Evolutionary conservation across 2,888 invertebrate genomes (phyloP).

Genomic region (Trissoscelio sp.): DNA sequence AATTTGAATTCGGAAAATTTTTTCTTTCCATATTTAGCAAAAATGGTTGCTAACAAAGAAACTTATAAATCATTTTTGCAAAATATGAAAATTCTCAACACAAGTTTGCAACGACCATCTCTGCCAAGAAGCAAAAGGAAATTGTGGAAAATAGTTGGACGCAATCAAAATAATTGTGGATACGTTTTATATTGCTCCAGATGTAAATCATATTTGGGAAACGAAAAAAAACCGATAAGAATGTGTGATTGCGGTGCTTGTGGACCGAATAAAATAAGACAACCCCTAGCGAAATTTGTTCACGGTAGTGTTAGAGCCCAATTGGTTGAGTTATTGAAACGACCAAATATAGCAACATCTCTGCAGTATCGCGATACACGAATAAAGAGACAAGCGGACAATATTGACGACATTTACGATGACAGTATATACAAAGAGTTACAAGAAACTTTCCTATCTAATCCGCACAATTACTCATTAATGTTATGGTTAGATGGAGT

Average conservation of each 20-base stretch:
- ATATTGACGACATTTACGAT: conserved; percentile 31
- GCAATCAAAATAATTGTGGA: neutral
- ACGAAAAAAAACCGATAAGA: conserved; percentile 74
- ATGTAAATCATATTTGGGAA: conserved; percentile 40
- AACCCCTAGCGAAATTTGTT: conserved; percentile 1
- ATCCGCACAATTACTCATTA: conserved; percentile 9
- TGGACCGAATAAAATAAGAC: conserved; percentile 9
- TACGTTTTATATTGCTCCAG: conserved; percentile 2
- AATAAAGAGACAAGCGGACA: conserved; percentile 24
- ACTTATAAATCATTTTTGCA: conserved; percentile 24
- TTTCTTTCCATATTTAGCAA: neutral
- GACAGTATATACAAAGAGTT: neutral
- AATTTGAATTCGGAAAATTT: neutral
- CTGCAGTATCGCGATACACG: conserved; percentile 23
- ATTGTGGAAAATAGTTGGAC: conserved; percentile 3
- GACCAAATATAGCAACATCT: conserved; percentile 1
- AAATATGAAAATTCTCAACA: conserved; percentile 10
- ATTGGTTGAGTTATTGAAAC: conserved; percentile 10
- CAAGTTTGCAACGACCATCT: neutral
- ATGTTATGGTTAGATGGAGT: conserved; percentile 30
- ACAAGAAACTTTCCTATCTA: neutral
- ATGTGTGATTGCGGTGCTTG: neutral
- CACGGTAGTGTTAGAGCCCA: conserved; percentile 12
- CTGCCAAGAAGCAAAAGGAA: neutral
- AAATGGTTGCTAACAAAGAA: conserved; percentile 3